Evolutionary conservation across 1,140 invertebrate genomes (phyloP), one percentile per base, ranked within the genome.

Genomic region (Goniozus legneri): DNA sequence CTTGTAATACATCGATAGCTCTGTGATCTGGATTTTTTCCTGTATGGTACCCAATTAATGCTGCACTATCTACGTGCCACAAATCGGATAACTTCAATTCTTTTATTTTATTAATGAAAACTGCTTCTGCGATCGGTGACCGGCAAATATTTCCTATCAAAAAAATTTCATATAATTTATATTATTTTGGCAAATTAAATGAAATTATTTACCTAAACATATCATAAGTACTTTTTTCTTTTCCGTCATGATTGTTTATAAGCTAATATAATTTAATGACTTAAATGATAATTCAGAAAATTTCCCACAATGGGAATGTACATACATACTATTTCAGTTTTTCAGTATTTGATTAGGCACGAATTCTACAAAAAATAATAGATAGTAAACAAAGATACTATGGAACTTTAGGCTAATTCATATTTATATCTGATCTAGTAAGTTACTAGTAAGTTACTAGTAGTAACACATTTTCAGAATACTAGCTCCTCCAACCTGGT

Each of bases 71-170:
- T 8, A 91, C 84, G 45, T 82, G 73, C 91, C 91, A 94, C 51
- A 83, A 60, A 48, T 82, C 67, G 2, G 67, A 52, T 8, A 83
- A 50, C 19, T 79, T 78, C 45, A 75, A 71, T 54, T 88, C 78
- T 50, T 80, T 80, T 3, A 89, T 72, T 12, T 82, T 69, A 52
- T 93, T 81, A 13, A 78, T 67, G 69, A 95, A 94, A 2, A 95
- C 88, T 18, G 88, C 90, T 72, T 94, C 91, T 14, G 92, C 92
- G 52, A 95, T 95, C 2, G 92, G 91, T 1, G 92, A 95, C 30
- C 92, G 80, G 70, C 92, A 95, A 56, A 93, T 95, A 65, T 96
- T 96, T 8, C 91, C 91, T 68, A 72, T 81, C 52, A 66, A 27
- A 21, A 8, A 35, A 20, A 34, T 1, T 44, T 3, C 16, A 16